Conservation (phyloP, 1,140 invertebrate genomes). For the Drosophila nigrodunni region DNA sequence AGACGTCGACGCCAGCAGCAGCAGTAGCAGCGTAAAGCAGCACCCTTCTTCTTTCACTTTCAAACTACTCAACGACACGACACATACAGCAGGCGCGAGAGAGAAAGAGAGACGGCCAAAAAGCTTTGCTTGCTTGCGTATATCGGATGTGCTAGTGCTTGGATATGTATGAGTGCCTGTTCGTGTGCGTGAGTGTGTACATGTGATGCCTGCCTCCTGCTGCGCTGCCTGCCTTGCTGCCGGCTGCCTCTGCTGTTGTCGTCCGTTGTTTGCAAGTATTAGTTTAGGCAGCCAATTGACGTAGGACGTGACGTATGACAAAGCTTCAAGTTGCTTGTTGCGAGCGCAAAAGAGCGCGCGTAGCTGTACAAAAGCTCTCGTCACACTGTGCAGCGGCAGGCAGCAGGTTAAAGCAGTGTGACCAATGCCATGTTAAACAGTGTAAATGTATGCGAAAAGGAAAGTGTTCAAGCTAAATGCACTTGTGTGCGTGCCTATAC, state of each 20-base stretch:
- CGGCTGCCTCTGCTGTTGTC: conserved; percentile 23
- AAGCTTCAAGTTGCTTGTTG: conserved; percentile 47
- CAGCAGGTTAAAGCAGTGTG: conserved; percentile 40
- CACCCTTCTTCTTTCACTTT: conserved; percentile 80
- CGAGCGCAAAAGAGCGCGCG: conserved; percentile 41
- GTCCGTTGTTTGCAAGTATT: conserved; percentile 38
- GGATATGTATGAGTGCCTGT: not conserved
- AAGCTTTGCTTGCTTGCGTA: conserved; percentile 44
- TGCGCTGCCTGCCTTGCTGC: conserved; percentile 16
- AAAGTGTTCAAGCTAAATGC: conserved; percentile 65
- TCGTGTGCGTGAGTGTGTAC: conserved; percentile 22
- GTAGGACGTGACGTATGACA: conserved; percentile 73
- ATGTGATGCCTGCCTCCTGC: conserved; percentile 57
- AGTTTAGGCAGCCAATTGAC: conserved; percentile 65
- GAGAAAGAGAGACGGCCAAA: conserved; percentile 55
- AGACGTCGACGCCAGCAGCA: conserved; percentile 30
- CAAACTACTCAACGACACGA: conserved; percentile 57
- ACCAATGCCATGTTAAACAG: conserved; percentile 29
- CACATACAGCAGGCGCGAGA: conserved; percentile 34
- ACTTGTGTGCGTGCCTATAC: conserved; percentile 37
- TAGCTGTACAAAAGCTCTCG: conserved; percentile 33
- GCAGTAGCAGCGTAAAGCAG: conserved; percentile 32
- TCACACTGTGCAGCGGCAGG: conserved; percentile 24
- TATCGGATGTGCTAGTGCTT: conserved; percentile 10
- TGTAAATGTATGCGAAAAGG: conserved; percentile 52